phyloP scores from a whole-genome alignment of 2,888 invertebrate species.

The Eurytoma adleriae region DNA sequence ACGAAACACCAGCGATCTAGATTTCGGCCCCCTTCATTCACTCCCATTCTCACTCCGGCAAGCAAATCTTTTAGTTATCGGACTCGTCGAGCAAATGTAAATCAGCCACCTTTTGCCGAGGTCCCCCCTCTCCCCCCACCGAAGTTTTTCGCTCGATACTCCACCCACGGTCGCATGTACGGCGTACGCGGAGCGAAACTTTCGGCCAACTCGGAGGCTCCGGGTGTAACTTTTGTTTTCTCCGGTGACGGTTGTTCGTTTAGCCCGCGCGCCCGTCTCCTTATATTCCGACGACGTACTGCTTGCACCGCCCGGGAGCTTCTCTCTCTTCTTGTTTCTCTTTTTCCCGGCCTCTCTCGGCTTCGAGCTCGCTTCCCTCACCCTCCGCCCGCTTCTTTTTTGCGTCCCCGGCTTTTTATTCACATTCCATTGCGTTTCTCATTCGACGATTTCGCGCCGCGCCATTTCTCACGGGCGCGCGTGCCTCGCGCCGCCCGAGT shows the following conservation, averaged over 20 bases:
- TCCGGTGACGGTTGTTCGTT: constrained; percentile 13
- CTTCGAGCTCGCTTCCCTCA: not conserved
- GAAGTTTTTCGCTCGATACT: not conserved
- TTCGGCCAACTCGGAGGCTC: not conserved
- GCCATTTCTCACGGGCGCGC: constrained; percentile 5
- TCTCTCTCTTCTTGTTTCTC: not conserved
- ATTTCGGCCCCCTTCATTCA: not conserved
- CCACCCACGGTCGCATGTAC: not conserved
- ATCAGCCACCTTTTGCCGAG: not conserved
- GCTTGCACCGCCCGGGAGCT: not conserved
- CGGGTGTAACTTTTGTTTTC: constrained; percentile 28
- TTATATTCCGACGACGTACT: constrained; percentile 24
- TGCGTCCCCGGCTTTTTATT: not conserved
- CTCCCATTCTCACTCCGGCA: not conserved
- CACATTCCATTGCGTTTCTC: constrained; percentile 23
- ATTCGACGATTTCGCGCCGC: not conserved
- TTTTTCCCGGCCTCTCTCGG: not conserved
- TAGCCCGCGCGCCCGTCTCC: constrained; percentile 10
- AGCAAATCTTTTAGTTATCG: constrained; percentile 3
- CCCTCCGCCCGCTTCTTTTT: not conserved
- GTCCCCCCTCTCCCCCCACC: not conserved
- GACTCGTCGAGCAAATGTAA: constrained; percentile 1
- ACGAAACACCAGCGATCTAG: no score
- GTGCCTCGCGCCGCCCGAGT: constrained; percentile 9
- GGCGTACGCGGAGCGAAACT: not conserved